Base-by-base conservation (phyloP, 2,797 vertebrate species). In the Scleropages formosus region DNA sequence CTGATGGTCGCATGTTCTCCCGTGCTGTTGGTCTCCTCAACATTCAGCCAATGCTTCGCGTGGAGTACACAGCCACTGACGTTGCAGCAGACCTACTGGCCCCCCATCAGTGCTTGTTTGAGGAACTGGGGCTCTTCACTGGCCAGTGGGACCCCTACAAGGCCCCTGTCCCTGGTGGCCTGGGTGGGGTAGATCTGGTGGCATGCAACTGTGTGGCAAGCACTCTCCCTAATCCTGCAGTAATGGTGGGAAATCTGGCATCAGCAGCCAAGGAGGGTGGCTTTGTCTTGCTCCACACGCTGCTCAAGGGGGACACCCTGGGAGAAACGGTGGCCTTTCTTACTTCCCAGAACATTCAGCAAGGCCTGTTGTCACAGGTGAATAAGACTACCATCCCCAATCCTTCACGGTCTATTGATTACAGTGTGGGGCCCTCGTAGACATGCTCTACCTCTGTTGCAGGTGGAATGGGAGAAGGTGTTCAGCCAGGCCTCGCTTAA, bases 201-300 rank as follows among this genome's bases (percentile, higher is more conserved):
- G 85, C 94, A 60, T 98, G 93, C 83, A 98, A 96, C 87, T 93
- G 91, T 8, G 88, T 92, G 0, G 77, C 90, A 74, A 88, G 83
- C 4, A 58, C 84, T 13, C 75, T 92, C 0, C 83, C 22, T 15
- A 87, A 85, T 1, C 82, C 88, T 8, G 60, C 44, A 4, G 59
- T 80, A 4, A 83, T 94, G 4, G 62, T 98, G 46, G 47, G 80
- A 64, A 94, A 98, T 82, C 88, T 99, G 87, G 84, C 80, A 4
- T 94, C 95, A 7, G 87, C 91, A 10, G 84, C 92, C 63, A 95
- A 89, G 82, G 90, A 93, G 47, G 93, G 92, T 0, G 98, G 96
- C 0, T 99, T 98, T 84, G 72, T 99, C 78, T 88, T 99, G 62
- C 68, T 99, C 8, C 97, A 99, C 85, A 91, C 93, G 0, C 86